A percentile compares a stretch with the other conserved stretches of the same genome.
Evolutionary conservation across 1,140 invertebrate species (phyloP).

Genomic region (Drosophila repleta): DNA sequence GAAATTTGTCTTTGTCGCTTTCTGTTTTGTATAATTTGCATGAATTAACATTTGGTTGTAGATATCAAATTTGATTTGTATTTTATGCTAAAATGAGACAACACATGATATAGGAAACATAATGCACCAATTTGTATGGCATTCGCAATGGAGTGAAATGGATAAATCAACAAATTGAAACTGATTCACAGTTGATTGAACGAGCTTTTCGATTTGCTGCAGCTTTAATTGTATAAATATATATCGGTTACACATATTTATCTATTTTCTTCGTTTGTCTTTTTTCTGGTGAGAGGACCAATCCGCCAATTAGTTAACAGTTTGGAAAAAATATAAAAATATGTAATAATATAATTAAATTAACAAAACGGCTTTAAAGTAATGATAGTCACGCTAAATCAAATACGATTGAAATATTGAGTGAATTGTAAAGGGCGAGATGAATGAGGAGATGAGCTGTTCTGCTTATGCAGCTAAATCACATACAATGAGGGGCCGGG

Average conservation of each 20-base stretch:
- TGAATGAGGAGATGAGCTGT: slow-evolving; percentile 53
- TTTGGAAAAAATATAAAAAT: slow-evolving; percentile 21
- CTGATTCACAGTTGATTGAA: slow-evolving; percentile 22
- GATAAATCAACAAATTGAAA: slow-evolving; percentile 39
- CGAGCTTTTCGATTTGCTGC: slow-evolving; percentile 26
- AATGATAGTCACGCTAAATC: slow-evolving; percentile 35
- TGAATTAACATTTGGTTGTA: slow-evolving; percentile 55
- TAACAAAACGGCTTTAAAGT: slow-evolving; percentile 34
- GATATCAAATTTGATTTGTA: slow-evolving; percentile 45
- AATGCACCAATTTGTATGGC: slow-evolving; percentile 30
- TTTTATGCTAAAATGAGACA: slow-evolving; percentile 56
- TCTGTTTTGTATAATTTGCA: slow-evolving; percentile 56
- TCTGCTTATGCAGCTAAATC: slow-evolving; percentile 42
- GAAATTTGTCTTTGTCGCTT: slow-evolving; percentile 28
- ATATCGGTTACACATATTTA: slow-evolving; percentile 12
- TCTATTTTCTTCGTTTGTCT: slow-evolving; percentile 21
- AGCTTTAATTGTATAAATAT: neutral
- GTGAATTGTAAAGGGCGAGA: slow-evolving; percentile 48
- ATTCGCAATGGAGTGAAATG: slow-evolving; percentile 23
- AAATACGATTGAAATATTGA: slow-evolving; percentile 58
- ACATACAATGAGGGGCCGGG: slow-evolving; percentile 12
- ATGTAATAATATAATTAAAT: neutral
- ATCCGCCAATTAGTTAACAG: slow-evolving; percentile 76
- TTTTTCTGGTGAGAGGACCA: slow-evolving; percentile 75
- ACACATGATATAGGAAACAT: slow-evolving; percentile 46